phyloP scores from a whole-genome alignment of 2,888 invertebrate species.

The Drosophila siamana region DNA sequence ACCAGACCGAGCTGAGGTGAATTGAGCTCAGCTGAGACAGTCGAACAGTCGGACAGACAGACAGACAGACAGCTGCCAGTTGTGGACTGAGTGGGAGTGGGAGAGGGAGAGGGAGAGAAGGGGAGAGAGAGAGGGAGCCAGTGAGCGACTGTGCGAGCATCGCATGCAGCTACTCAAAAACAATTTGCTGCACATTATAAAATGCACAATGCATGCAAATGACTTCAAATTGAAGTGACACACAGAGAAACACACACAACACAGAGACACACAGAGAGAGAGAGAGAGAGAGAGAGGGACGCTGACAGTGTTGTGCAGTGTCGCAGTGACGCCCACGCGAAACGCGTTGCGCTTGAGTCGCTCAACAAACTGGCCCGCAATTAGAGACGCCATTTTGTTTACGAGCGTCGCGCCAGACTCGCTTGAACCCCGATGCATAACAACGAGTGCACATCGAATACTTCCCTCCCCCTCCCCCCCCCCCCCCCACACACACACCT shows the following conservation, averaged over 20 bases:
- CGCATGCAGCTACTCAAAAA: slow-evolving; percentile 77
- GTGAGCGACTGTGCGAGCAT: too few relatives aligned
- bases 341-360: slow-evolving; percentile 68
- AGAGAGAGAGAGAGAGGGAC: slow-evolving; percentile 2
- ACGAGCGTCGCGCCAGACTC: slow-evolving; percentile 36
- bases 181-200: slow-evolving; percentile 81
- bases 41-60: slow-evolving; percentile 28
- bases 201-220: slow-evolving; percentile 78
- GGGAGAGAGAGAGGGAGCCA: not conserved
- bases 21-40: slow-evolving; percentile 17
- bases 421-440: slow-evolving; percentile 43
- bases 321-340: slow-evolving; percentile 14
- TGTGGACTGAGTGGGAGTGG: not conserved
- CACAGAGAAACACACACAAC: slow-evolving; percentile 41
- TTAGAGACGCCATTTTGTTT: slow-evolving; percentile 77
- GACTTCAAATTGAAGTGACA: slow-evolving; percentile 79
- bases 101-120: not conserved
- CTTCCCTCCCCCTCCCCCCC: not conserved
- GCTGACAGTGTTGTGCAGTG: not conserved
- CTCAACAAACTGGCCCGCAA: slow-evolving; percentile 65
- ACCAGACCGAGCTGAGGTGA: slow-evolving; percentile 50
- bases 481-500: too few relatives aligned
- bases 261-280: slow-evolving; percentile 6
- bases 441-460: slow-evolving; percentile 54
- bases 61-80: slow-evolving; percentile 37